Evolutionary conservation across 2,888 invertebrate genomes (phyloP), one percentile per base, ranked within the genome.

Genomic region (Eristalis intricaria): DNA sequence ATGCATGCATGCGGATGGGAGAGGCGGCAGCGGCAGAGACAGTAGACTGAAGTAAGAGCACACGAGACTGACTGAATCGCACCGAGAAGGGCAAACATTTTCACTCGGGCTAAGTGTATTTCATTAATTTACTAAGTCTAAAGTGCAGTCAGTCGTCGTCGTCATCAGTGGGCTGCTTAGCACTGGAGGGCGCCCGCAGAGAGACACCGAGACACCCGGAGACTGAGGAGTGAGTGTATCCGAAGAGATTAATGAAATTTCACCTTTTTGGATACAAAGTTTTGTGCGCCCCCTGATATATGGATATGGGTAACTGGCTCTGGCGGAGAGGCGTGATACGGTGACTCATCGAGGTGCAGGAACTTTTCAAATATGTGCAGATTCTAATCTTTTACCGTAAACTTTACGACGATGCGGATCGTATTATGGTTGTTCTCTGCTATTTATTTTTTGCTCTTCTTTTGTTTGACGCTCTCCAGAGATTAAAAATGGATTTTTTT

Each of bases 71-170:
- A 68, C 22, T 35, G 64, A 84, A 65, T 74, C 61, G 11, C 73
- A 68, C 69, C 40, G 74, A 82, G 74, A 82, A 71, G 82, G 50
- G 64, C 50, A 69, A 84, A 73, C 38, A 78, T 74, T 84, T 73
- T 79, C 68, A 84, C 70, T 68, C 64, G 43, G 68, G 84, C 76
- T 76, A 84, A 80, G 87, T 79, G 84, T 66, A 68, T 87, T 84
- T 80, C 84, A 87, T 87, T 87, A 79, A 87, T 87, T 84, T 87
- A 75, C 79, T 71, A 80, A 84, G 73, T 84, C 84, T 80, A 84
- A 69, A 87, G 79, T 87, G 87, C 87, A 87, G 79, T 73, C 84
- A 84, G 86, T 87, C 79, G 50, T 50, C 50, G 50, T 26, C n/a
- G 26, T 26, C 26, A 3, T 50, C 50, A 50, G 50, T 50, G 50